phyloP scores from a whole-genome alignment of 2,113 vertebrate species.

The Callocephalon fimbriatum region DNA sequence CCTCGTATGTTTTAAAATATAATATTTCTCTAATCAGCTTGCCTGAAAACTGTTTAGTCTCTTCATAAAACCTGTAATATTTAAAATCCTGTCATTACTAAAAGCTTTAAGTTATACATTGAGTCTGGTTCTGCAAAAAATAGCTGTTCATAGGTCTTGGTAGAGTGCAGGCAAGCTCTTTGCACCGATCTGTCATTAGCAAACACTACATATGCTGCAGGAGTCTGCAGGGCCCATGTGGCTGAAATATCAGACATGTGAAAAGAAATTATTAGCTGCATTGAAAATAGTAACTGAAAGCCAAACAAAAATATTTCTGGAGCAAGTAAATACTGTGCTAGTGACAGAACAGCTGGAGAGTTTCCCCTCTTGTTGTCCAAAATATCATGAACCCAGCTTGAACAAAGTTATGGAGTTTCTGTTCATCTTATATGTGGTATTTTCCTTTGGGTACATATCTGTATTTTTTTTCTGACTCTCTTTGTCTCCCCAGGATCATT shows the following conservation, averaged over 20 bases:
- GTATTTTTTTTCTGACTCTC: not conserved
- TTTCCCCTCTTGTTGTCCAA: not conserved
- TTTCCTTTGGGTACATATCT: not conserved
- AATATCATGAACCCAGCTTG: not conserved
- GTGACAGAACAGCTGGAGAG: not conserved
- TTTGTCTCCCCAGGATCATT: not conserved
- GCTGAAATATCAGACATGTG: not conserved
- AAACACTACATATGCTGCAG: not conserved
- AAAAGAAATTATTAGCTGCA: not conserved
- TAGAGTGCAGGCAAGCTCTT: not conserved
- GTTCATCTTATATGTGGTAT: not conserved
- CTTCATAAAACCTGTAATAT: not conserved
- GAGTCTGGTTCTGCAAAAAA: not conserved
- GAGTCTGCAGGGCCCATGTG: not conserved
- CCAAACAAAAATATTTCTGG: not conserved
- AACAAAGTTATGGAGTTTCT: not conserved
- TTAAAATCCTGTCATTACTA: not conserved
- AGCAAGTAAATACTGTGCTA: not conserved
- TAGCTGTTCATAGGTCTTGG: not conserved
- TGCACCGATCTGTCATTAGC: not conserved
- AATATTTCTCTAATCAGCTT: not conserved
- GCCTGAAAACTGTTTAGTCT: not conserved
- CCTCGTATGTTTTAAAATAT: not conserved
- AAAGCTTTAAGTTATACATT: not conserved
- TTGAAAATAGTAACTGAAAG: not conserved